phyloP scores from a whole-genome alignment of 2,113 vertebrate species.

The Axis porcinus region DNA sequence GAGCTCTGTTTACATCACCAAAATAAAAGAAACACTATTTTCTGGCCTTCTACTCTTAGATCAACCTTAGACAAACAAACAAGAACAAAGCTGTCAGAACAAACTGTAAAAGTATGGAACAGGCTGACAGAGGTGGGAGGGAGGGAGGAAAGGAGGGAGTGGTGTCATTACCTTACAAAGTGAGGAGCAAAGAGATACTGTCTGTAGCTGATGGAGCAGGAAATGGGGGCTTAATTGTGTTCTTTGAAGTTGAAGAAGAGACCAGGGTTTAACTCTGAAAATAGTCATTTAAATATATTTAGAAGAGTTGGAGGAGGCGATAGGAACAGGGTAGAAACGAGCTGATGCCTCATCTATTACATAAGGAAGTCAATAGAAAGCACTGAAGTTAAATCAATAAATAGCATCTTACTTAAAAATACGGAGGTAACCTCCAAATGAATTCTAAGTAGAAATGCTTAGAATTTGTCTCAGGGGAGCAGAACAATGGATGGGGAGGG shows the following conservation, averaged over 20 bases:
- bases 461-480: background rate
- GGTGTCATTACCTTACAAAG: background rate
- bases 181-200: background rate
- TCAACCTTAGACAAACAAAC: background rate
- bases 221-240: background rate
- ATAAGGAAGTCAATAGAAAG: background rate
- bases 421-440: background rate
- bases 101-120: background rate
- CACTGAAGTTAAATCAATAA: background rate
- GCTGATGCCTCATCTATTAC: background rate
- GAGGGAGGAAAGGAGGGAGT: background rate
- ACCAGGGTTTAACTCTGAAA: background rate
- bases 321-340: background rate
- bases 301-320: background rate
- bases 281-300: background rate
- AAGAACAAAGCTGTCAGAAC: background rate
- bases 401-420: background rate
- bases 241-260: conserved; percentile 18
- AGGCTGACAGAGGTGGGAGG: background rate
- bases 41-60: background rate
- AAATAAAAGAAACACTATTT: background rate
- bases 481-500: background rate
- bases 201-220: background rate
- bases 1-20: background rate
- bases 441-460: background rate